Percentiles rank a stretch among this genome's conserved stretches.
phyloP scores from a whole-genome alignment of 2,888 invertebrate species.

The Drosophila robusta region DNA sequence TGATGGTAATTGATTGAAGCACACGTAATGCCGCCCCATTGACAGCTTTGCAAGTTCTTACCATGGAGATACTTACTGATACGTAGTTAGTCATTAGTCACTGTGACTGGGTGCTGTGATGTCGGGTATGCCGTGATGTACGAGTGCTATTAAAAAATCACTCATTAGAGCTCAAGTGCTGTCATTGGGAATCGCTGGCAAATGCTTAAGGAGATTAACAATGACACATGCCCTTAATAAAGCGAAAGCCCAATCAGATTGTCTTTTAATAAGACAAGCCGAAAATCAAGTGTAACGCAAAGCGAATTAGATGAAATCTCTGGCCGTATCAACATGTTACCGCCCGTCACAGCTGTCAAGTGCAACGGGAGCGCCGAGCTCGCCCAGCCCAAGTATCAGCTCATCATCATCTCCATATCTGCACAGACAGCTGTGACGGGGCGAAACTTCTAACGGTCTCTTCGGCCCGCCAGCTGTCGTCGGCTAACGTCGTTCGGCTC shows the following conservation, averaged over 20 bases:
- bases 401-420: slow-evolving; percentile 56
- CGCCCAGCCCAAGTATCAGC: slow-evolving; percentile 3
- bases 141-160: slow-evolving; percentile 40
- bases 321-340: slow-evolving; percentile 57
- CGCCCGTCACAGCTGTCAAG: slow-evolving; percentile 72
- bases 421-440: slow-evolving; percentile 58
- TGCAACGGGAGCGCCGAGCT: slow-evolving; percentile 14
- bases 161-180: slow-evolving; percentile 36
- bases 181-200: slow-evolving; percentile 30
- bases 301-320: slow-evolving; percentile 63
- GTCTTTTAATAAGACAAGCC: slow-evolving; percentile 61
- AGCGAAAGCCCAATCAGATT: slow-evolving; percentile 48
- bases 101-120: slow-evolving; percentile 4
- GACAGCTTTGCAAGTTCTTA: no score
- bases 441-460: slow-evolving; percentile 28
- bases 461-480: slow-evolving; percentile 54
- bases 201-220: slow-evolving; percentile 46
- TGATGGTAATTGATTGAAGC: no score
- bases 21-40: no score
- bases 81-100: background rate
- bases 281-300: slow-evolving; percentile 61
- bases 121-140: slow-evolving; percentile 4
- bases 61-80: background rate
- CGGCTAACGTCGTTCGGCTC: slow-evolving; percentile 32
- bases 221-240: slow-evolving; percentile 49